Percentiles rank a stretch among this genome's conserved stretches.
phyloP scores from a whole-genome alignment of 2,888 invertebrate species.

The Ophion ellenae region DNA sequence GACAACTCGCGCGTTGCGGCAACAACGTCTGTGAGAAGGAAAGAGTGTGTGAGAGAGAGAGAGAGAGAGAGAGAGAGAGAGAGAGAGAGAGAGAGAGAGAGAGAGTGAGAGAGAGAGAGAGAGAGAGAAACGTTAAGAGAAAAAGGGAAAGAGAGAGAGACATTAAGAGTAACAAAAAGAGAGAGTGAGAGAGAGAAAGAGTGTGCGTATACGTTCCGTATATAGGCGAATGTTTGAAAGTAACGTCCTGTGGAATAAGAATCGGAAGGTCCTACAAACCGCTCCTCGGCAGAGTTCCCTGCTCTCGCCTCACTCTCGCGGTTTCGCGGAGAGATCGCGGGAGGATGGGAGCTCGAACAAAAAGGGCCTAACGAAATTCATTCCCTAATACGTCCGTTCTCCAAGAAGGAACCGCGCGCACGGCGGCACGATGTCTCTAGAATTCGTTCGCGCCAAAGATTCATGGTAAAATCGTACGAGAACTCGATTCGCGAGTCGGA shows the following conservation, averaged over 20 bases:
- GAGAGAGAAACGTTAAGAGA: too few relatives aligned
- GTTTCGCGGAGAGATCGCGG: slow-evolving; percentile 24
- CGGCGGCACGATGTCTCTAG: slow-evolving; percentile 74
- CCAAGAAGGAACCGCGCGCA: slow-evolving; percentile 37
- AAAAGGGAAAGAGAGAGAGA: too few relatives aligned
- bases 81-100: too few relatives aligned
- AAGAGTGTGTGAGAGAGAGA: not conserved
- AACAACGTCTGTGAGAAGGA: not conserved
- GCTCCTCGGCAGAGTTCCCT: slow-evolving; percentile 5
- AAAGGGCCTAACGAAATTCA: slow-evolving; percentile 77
- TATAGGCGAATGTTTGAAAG: slow-evolving; percentile 33
- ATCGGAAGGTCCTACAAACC: slow-evolving; percentile 22
- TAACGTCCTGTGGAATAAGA: slow-evolving; percentile 35
- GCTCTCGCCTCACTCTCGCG: slow-evolving; percentile 27
- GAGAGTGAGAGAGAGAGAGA: too few relatives aligned
- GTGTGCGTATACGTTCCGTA: not conserved
- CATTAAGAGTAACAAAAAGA: too few relatives aligned
- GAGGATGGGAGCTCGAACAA: slow-evolving; percentile 56
- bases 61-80: not conserved
- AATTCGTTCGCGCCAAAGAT: slow-evolving; percentile 79
- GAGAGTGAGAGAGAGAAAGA: too few relatives aligned
- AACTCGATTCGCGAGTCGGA: slow-evolving; percentile 13
- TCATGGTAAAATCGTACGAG: slow-evolving; percentile 76
- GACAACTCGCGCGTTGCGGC: not conserved
- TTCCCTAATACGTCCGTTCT: slow-evolving; percentile 77